A percentile compares a stretch with the other conserved stretches of the same genome.
Evolutionary conservation across 2,113 vertebrate species (phyloP).

Genomic region (Strix uralensis): DNA sequence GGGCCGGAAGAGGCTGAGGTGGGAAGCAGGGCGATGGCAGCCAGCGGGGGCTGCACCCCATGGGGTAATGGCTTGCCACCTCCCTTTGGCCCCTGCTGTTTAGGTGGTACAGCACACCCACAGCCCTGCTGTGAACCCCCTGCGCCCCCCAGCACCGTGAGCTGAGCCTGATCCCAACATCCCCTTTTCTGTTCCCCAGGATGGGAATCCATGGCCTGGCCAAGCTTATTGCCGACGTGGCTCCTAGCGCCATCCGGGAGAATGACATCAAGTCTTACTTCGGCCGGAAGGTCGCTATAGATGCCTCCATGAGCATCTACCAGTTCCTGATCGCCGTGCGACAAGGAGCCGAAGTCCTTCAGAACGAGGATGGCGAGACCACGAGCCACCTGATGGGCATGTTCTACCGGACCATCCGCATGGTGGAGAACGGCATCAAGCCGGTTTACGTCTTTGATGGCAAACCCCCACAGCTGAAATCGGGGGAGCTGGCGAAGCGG

Average conservation of each 20-base stretch:
- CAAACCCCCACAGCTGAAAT: conserved; percentile 92
- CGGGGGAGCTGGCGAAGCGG: conserved; percentile 89
- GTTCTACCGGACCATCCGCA: conserved; percentile 97
- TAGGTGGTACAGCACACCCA: rapidly evolving
- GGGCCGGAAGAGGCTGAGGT: neutral
- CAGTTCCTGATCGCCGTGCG: conserved; percentile 97
- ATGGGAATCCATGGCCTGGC: conserved; percentile 98
- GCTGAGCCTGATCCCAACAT: rapidly evolving
- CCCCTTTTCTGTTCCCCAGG: neutral
- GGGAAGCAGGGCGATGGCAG: neutral
- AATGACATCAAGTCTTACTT: conserved; percentile 95
- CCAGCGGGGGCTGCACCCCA: rapidly evolving
- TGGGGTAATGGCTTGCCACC: neutral
- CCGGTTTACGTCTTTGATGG: conserved; percentile 95
- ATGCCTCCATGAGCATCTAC: conserved; percentile 98
- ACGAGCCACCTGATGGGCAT: conserved; percentile 98
- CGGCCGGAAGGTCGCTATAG: conserved; percentile 93
- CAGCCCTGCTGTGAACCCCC: neutral
- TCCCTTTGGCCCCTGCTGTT: neutral
- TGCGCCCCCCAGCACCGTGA: rapidly evolving
- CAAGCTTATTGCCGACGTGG: conserved; percentile 92
- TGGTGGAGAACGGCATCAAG: conserved; percentile 95
- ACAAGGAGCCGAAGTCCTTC: conserved; percentile 90
- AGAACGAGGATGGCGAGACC: conserved; percentile 93
- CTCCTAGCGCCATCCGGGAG: conserved; percentile 89